phyloP scores from a whole-genome alignment of 2,888 invertebrate species.

The Drosophila siamana region DNA sequence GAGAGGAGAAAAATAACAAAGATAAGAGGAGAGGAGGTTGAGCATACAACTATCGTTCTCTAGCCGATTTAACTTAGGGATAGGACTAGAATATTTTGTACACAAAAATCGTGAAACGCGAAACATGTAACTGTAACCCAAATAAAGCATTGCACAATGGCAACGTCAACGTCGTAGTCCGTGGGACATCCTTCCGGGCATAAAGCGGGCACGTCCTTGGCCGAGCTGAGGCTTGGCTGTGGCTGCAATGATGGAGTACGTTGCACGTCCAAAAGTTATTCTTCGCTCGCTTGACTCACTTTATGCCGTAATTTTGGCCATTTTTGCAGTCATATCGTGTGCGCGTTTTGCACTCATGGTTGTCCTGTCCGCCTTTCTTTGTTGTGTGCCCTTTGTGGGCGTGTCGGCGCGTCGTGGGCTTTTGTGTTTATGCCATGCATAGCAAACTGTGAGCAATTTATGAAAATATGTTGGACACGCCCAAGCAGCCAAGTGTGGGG shows the following conservation, averaged over 20 bases:
- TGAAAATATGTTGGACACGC: slow-evolving; percentile 68
- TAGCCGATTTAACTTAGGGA: slow-evolving; percentile 1
- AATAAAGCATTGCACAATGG: slow-evolving; percentile 33
- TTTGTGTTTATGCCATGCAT: slow-evolving; percentile 66
- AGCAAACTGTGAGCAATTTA: slow-evolving; percentile 79
- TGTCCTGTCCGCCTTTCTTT: too few relatives aligned
- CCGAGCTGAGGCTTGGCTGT: slow-evolving; percentile 30
- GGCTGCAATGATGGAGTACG: slow-evolving; percentile 18
- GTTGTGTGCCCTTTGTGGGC: slow-evolving; percentile 20
- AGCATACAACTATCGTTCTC: slow-evolving; percentile 50
- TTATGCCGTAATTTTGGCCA: slow-evolving; percentile 71
- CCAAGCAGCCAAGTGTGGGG: background rate
- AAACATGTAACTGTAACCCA: slow-evolving; percentile 13
- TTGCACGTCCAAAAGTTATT: slow-evolving; percentile 10
- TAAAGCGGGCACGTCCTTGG: slow-evolving; percentile 41
- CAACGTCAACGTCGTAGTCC: background rate
- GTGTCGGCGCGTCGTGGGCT: slow-evolving; percentile 21
- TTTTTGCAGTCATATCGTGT: slow-evolving; percentile 55
- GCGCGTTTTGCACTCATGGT: slow-evolving; percentile 38
- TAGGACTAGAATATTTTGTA: slow-evolving; percentile 19
- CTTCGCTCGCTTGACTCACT: slow-evolving; percentile 30
- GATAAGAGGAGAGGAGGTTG: slow-evolving; percentile 4
- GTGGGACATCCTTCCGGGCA: slow-evolving; percentile 2
- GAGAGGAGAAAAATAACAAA: background rate
- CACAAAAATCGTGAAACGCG: background rate